Evolutionary conservation across 2,797 vertebrate genomes (phyloP).

Genomic region (Microcaecilia unicolor): DNA sequence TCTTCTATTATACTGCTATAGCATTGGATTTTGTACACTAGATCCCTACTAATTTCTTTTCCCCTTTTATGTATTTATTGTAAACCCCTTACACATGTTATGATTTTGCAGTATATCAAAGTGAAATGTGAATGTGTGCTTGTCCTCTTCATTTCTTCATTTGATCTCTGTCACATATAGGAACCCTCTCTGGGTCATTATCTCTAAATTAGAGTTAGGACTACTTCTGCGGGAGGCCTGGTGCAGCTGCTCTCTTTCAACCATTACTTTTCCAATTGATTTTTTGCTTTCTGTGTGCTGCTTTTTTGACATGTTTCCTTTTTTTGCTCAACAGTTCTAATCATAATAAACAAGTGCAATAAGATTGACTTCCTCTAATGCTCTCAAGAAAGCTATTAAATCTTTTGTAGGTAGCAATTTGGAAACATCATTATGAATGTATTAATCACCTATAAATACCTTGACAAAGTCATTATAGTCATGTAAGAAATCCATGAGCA

Average conservation of each 20-base stretch:
- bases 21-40: no score
- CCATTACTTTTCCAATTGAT: not conserved
- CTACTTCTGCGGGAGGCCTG: not conserved
- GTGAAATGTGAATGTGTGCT: no score
- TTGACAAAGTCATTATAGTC: not conserved
- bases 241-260: not conserved
- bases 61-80: no score
- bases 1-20: no score
- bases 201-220: not conserved
- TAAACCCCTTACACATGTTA: no score
- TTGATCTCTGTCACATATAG: not conserved
- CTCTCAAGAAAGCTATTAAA: not conserved
- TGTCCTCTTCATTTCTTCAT: not conserved
- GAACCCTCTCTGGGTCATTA: rapidly evolving
- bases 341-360: not conserved
- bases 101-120: no score
- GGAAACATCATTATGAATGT: not conserved
- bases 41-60: no score
- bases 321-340: not conserved
- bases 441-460: not conserved
- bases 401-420: not conserved
- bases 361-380: not conserved
- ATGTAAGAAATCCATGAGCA: not conserved
- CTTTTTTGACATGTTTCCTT: not conserved
- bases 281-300: no score